Evolutionary conservation across 2,888 invertebrate species (phyloP).

Genomic region (Seira ritae): DNA sequence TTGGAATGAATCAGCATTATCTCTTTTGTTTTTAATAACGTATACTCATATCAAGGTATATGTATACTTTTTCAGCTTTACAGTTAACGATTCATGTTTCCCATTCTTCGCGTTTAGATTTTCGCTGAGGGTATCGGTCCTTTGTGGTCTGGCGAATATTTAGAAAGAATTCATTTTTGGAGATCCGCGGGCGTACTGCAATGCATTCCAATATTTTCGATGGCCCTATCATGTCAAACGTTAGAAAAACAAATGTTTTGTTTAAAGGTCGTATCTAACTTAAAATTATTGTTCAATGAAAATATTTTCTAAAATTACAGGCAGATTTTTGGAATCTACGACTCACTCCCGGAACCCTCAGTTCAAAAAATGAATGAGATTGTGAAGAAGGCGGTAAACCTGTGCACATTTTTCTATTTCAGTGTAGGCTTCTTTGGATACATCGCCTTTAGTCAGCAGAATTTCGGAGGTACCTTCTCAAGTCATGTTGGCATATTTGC

Average conservation of each 20-base stretch:
- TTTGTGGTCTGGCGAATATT: slow-evolving; percentile 85
- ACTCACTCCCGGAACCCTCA: slow-evolving; percentile 90
- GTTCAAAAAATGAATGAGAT: slow-evolving; percentile 92
- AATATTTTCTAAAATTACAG: no score
- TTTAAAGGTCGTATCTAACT: slow-evolving; percentile 20
- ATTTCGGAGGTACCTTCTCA: slow-evolving; percentile 82
- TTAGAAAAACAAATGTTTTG: slow-evolving; percentile 76
- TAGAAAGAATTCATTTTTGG: slow-evolving; percentile 85
- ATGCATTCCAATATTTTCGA: slow-evolving; percentile 96
- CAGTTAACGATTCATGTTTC: no score
- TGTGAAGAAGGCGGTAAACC: slow-evolving; percentile 91
- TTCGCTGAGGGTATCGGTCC: slow-evolving; percentile 86
- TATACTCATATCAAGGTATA: no score
- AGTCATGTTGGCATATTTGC: slow-evolving; percentile 33
- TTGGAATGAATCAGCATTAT: no score
- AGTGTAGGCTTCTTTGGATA: slow-evolving; percentile 96
- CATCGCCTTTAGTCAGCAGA: slow-evolving; percentile 88
- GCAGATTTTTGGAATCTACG: slow-evolving; percentile 95
- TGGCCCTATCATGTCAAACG: slow-evolving; percentile 98
- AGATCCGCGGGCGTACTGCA: slow-evolving; percentile 90
- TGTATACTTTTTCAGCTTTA: no score
- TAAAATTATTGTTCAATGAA: slow-evolving; percentile 27
- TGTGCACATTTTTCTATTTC: slow-evolving; percentile 93
- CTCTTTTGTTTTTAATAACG: no score
- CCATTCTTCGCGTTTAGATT: no score